Evolutionary conservation across 1,140 invertebrate species (phyloP), one percentile per base, ranked within the genome.

Genomic region (Elymnias hypermnestra): DNA sequence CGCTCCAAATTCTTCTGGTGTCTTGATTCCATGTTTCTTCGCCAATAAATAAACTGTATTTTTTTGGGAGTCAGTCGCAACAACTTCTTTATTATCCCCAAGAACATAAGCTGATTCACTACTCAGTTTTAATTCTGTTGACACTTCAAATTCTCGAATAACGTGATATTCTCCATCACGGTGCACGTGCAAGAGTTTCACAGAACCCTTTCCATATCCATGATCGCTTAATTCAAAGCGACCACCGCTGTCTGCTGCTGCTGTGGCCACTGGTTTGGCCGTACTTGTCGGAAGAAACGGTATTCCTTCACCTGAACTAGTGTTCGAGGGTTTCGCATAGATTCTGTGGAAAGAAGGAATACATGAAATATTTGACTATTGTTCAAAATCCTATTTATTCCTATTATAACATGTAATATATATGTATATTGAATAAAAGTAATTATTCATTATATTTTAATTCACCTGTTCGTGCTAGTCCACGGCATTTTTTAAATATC

Each of bases 1-100:
- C 2, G 93, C 82, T 1, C 88, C 92, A 71, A 94, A 94, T 42
- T 91, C 90, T 66, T 94, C 93, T 0, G 92, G 92, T 5, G 89
- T 91, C 47, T 91, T 89, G 0, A 94, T 89, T 22, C 92, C 93
- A 69, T 92, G 83, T 55, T 93, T 92, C 66, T 93, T 94, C 5
- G 93, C 93, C 52, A 94, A 59, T 14, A 94, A 64, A 65, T 94
- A 94, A n/a, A 94, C 91, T 0, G 92, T 94, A 61, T 94, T 94
- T 83, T 94, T 94, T 60, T 94, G 93, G 4, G 92, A 92, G 61
- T 95, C 93, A 0, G 93, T 95, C 1, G 93, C 93, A n/a, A 93
- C 89, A 23, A 93, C 90, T 57, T 92, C 90, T 21, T 88, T 88
- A 56, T 93, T 93, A 68, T 92, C 90, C n/a, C 90, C 91, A 5